phyloP scores from a whole-genome alignment of 2,113 vertebrate species.

The Prochilodus magdalenae region DNA sequence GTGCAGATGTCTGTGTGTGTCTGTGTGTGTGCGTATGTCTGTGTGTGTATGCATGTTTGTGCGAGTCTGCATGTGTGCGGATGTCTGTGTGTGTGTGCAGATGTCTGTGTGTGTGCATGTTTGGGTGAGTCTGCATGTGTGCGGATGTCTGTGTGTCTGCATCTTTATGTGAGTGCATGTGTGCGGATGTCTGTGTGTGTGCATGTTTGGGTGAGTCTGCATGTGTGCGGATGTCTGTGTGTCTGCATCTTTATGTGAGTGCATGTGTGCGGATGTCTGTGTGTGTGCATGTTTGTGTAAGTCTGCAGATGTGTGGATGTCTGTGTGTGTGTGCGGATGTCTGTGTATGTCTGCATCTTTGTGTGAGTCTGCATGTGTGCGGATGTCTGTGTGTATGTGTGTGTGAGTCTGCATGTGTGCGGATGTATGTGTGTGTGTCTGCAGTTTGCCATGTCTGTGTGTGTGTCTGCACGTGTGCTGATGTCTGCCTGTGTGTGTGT shows the following conservation, averaged over 20 bases:
- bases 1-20: too few relatives aligned
- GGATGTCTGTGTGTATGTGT: too few relatives aligned
- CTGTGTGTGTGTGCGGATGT: slow-evolving; percentile 44
- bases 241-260: too few relatives aligned
- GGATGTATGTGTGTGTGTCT: slow-evolving; percentile 21
- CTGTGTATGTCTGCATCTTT: slow-evolving; percentile 19
- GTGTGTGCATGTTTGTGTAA: slow-evolving; percentile 42
- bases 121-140: too few relatives aligned
- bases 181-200: slow-evolving; percentile 34
- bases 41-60: slow-evolving; percentile 51
- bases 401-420: slow-evolving; percentile 37
- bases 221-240: slow-evolving; percentile 4
- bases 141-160: slow-evolving; percentile 32
- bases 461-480: slow-evolving; percentile 41
- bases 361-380: too few relatives aligned
- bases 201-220: too few relatives aligned
- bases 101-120: slow-evolving; percentile 13
- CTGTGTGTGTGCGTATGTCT: not conserved
- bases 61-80: too few relatives aligned
- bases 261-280: not conserved
- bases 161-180: too few relatives aligned
- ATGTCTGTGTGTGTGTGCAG: slow-evolving; percentile 48
- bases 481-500: slow-evolving; percentile 38
- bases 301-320: too few relatives aligned
- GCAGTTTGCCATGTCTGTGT: too few relatives aligned